phyloP scores from a whole-genome alignment of 2,888 invertebrate genomes.

The Strigamia crassipes region DNA sequence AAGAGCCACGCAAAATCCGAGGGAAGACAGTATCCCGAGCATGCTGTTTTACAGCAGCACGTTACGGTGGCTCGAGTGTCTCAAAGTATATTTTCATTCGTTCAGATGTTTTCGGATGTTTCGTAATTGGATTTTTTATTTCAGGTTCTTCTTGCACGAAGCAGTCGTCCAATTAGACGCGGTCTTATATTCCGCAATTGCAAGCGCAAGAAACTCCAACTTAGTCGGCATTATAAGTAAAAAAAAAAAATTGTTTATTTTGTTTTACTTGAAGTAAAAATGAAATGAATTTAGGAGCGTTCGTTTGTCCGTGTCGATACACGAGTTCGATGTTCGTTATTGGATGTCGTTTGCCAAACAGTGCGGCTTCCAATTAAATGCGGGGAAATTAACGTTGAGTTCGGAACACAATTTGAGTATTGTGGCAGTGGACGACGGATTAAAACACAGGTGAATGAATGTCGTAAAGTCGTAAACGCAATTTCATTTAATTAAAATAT shows the following conservation, averaged over 20 bases:
- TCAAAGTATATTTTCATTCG: constrained; percentile 73
- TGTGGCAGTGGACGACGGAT: constrained; percentile 75
- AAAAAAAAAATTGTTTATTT: too few relatives aligned
- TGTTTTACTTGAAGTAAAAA: background rate
- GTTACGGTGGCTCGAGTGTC: constrained; percentile 91
- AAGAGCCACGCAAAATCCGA: constrained; percentile 67
- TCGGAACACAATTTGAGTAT: constrained; percentile 65
- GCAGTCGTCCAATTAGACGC: constrained; percentile 79
- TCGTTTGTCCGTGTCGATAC: constrained; percentile 81
- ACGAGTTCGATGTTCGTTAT: constrained; percentile 78
- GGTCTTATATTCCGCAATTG: constrained; percentile 85
- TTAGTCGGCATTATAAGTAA: constrained; percentile 75
- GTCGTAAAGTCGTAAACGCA: background rate
- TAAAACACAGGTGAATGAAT: constrained; percentile 63
- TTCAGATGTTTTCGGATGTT: background rate
- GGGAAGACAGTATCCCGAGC: constrained; percentile 54
- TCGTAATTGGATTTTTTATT: background rate
- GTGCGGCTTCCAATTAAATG: constrained; percentile 83
- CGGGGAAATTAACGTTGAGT: constrained; percentile 78
- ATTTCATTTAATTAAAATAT: background rate
- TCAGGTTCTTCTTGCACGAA: constrained; percentile 7
- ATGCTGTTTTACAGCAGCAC: constrained; percentile 90
- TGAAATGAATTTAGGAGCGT: constrained; percentile 69
- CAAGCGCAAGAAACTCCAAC: constrained; percentile 82
- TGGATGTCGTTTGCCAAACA: constrained; percentile 98